phyloP scores from a whole-genome alignment of 23 tunicate genomes.

The Halocynthia roretzi region DNA sequence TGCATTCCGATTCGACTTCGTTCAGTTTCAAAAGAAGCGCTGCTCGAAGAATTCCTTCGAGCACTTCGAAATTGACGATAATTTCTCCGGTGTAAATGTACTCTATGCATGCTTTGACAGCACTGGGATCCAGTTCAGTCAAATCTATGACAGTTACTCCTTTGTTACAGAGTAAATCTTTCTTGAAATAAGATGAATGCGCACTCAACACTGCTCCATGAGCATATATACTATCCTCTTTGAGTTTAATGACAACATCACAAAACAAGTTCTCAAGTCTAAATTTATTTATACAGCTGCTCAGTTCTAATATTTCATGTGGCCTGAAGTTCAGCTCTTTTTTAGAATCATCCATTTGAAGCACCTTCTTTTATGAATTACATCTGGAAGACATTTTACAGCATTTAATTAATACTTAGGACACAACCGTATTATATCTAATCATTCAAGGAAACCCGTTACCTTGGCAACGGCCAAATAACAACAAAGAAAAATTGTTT shows the following conservation, averaged over 20 bases:
- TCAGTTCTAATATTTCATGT: neutral
- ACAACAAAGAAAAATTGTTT: too few species aligned
- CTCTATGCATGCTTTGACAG: conserved; percentile 7
- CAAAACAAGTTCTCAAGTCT: conserved; percentile 8
- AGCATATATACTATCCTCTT: conserved; percentile 8
- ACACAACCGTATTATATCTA: too few species aligned
- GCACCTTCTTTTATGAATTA: too few species aligned
- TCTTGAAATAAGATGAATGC: conserved; percentile 11
- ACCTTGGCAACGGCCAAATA: too few species aligned
- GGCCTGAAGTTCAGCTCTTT: too few species aligned
- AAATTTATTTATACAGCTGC: conserved; percentile 14
- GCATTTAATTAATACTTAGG: too few species aligned
- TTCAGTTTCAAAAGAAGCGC: conserved; percentile 6
- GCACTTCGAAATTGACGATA: neutral
- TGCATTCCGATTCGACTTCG: neutral
- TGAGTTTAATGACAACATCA: conserved; percentile 20
- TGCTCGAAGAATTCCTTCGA: conserved; percentile 9
- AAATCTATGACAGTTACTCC: conserved; percentile 8
- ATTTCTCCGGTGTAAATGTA: conserved; percentile 22
- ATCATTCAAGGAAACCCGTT: too few species aligned
- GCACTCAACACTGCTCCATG: conserved; percentile 25
- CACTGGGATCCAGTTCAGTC: conserved; percentile 3
- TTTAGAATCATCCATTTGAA: too few species aligned
- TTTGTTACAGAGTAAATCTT: neutral
- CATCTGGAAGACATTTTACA: too few species aligned